Evolutionary conservation across 2,888 invertebrate species (phyloP).

Genomic region (Congeria kusceri): DNA sequence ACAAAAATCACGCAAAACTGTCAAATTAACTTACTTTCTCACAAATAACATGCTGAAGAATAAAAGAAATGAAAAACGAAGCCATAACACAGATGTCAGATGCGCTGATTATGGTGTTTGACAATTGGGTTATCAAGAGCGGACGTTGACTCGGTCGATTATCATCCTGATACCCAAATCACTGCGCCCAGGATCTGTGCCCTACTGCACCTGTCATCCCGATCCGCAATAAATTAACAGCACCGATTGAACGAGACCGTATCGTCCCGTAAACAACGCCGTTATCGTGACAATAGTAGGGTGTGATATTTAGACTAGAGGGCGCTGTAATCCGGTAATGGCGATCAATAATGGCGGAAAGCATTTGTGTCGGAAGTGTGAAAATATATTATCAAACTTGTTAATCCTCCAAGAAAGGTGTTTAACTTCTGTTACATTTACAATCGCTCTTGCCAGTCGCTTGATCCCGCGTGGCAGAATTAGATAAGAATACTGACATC

Average conservation of each 20-base stretch:
- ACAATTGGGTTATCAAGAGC: no score
- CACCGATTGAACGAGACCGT: conserved; percentile 37
- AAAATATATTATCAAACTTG: conserved; percentile 51
- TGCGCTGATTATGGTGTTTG: no score
- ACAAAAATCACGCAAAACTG: no score
- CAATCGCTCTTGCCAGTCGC: no score
- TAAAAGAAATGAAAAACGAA: no score
- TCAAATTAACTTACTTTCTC: no score
- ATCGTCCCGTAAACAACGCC: conserved; percentile 20
- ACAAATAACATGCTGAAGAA: no score
- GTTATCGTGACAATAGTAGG: conserved; percentile 44
- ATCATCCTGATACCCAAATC: no score
- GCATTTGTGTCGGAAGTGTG: conserved; percentile 40
- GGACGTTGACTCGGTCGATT: no score
- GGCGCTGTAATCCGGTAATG: conserved; percentile 35
- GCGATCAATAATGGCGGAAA: conserved; percentile 19
- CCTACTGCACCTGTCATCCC: conserved; percentile 43
- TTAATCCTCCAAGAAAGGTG: conserved; percentile 40
- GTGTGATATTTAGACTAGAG: conserved; percentile 40
- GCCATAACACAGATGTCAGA: no score
- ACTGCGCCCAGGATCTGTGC: conserved; percentile 36
- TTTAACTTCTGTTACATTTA: conserved; percentile 24
- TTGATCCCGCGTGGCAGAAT: conserved; percentile 7
- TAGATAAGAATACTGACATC: conserved; percentile 16
- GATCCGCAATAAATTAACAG: conserved; percentile 37